Percentiles rank a stretch among this genome's conserved stretches.
phyloP scores from a whole-genome alignment of 2,888 invertebrate species.

The Latrodectus hesperus region DNA sequence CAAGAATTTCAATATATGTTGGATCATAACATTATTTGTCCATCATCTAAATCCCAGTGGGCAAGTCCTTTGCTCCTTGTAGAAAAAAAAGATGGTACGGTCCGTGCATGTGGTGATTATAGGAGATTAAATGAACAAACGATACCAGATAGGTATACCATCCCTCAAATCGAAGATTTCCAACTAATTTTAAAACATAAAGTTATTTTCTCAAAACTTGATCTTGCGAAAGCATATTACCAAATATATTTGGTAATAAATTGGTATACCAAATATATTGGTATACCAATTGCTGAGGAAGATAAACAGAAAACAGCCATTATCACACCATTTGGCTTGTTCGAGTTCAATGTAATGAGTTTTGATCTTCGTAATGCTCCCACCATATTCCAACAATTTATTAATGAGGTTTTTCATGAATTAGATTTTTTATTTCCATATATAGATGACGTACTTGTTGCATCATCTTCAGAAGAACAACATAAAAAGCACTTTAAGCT shows the following conservation, averaged over 20 bases:
- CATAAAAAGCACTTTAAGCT: neutral
- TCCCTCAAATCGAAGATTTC: neutral
- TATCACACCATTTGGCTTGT: no score
- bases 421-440: no score
- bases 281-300: neutral
- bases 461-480: no score
- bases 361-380: no score
- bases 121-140: conserved; percentile 4
- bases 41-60: neutral
- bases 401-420: neutral
- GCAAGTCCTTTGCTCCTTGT: conserved; percentile 9
- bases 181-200: neutral
- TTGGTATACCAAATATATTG: neutral
- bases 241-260: neutral
- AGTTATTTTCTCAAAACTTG: no score
- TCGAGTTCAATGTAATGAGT: no score
- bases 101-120: conserved; percentile 2
- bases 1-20: conserved; percentile 7
- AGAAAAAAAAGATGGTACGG: neutral
- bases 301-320: no score
- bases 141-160: conserved; percentile 1
- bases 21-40: neutral
- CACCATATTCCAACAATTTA: neutral
- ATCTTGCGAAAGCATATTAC: neutral
- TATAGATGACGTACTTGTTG: no score